These are phyloP conservation scores for Harlomillsia oculata DNA, from an alignment of 1,140 invertebrate genomes.

Conservation along the genomic window DNA sequence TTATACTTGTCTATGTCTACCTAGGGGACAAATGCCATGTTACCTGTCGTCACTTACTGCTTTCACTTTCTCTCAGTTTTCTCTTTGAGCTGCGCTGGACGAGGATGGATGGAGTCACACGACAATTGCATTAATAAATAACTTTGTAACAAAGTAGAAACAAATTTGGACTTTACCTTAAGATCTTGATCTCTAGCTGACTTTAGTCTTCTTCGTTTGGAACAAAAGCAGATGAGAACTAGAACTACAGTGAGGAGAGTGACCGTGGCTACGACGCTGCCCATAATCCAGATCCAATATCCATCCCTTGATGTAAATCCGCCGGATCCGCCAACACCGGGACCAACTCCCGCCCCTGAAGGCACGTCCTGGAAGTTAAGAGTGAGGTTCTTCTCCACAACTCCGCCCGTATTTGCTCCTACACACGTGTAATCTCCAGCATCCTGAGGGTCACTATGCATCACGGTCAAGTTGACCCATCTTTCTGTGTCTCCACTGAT, in stretches of 20 bases:
- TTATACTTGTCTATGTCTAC: no score
- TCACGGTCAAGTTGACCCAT: conserved; percentile 67
- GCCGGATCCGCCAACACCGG: conserved; percentile 44
- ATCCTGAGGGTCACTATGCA: conserved; percentile 58
- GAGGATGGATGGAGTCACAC: no score
- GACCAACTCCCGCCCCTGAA: conserved; percentile 48
- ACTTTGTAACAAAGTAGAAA: not conserved
- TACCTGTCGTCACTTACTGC: no score
- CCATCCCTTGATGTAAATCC: conserved; percentile 38
- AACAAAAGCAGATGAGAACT: conserved; percentile 36
- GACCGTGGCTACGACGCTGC: conserved; percentile 52
- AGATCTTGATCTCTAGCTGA: conserved; percentile 20
- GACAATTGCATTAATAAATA: no score
- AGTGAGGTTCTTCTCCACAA: conserved; percentile 56
- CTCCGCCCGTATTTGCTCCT: conserved; percentile 62
- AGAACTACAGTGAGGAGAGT: conserved; percentile 35
- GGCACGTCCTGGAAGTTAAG: conserved; percentile 57
- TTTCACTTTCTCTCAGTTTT: no score
- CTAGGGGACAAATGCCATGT: no score
- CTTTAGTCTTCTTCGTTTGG: conserved; percentile 24
- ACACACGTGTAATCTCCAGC: conserved; percentile 73
- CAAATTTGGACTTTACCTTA: conserved; percentile 19
- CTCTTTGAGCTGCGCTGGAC: no score
- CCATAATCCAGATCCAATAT: conserved; percentile 38
- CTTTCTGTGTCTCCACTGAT: conserved; percentile 42